phyloP scores from a whole-genome alignment of 1,140 invertebrate species.

The Drosophila tsacasi region DNA sequence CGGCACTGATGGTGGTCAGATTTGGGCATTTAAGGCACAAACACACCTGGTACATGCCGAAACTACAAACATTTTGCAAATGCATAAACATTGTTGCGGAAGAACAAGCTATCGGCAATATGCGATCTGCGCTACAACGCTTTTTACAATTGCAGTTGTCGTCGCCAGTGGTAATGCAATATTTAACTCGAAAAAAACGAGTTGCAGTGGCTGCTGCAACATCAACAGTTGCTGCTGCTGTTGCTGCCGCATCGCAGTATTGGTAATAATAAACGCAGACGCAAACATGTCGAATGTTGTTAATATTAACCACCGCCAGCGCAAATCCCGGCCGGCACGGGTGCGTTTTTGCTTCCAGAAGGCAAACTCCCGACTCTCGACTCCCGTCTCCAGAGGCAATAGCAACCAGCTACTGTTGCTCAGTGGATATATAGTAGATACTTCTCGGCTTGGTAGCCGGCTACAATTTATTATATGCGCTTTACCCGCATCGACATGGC shows the following conservation, averaged over 20 bases:
- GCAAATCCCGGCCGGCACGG: conserved; percentile 34
- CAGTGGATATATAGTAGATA: conserved; percentile 17
- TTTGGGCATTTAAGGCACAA: conserved; percentile 29
- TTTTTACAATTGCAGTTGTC: conserved; percentile 54
- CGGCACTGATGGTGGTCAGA: conserved; percentile 30
- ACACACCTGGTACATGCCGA: conserved; percentile 22
- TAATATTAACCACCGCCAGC: conserved; percentile 57
- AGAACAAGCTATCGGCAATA: conserved; percentile 38
- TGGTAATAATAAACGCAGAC: conserved; percentile 70
- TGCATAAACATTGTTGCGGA: conserved; percentile 42
- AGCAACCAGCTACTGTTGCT: conserved; percentile 35
- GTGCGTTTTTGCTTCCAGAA: conserved; percentile 29
- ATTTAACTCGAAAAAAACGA: conserved; percentile 52
- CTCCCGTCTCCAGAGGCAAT: conserved; percentile 16
- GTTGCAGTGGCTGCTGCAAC: conserved; percentile 46
- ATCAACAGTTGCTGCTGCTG: conserved; percentile 4
- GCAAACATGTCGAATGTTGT: conserved; percentile 74
- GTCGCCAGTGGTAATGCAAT: conserved; percentile 58
- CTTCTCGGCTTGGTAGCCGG: conserved; percentile 55
- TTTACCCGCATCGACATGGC: conserved; percentile 72
- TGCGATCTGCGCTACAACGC: conserved; percentile 41
- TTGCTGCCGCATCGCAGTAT: conserved; percentile 35
- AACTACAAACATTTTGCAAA: conserved; percentile 50
- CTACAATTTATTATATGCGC: conserved; percentile 79
- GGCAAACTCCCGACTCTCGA: neutral